These are phyloP conservation scores for Pyrrhopygopsis socrates DNA, from an alignment of 2,888 invertebrate genomes.

Conservation along the genomic window DNA sequence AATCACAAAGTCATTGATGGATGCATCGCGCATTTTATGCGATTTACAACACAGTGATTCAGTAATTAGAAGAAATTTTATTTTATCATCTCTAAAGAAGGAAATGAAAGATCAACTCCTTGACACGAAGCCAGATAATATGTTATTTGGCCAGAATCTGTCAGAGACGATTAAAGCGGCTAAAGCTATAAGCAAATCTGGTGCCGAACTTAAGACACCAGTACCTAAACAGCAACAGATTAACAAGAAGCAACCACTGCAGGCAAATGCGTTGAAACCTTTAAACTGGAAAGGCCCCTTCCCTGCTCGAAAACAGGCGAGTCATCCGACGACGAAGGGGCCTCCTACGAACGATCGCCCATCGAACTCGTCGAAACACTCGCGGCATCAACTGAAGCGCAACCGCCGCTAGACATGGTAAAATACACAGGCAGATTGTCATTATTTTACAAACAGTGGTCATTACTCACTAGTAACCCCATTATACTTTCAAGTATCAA, in stretches of 20 bases:
- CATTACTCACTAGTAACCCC: conserved; percentile 39
- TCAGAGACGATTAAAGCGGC: neutral
- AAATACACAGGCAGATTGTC: conserved; percentile 51
- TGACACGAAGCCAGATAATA: no score
- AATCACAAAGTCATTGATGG: neutral
- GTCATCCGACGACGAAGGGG: neutral
- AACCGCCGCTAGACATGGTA: conserved; percentile 9
- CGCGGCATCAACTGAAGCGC: neutral
- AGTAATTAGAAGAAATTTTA: neutral
- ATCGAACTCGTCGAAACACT: conserved; percentile 13
- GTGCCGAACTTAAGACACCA: neutral
- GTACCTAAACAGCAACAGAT: neutral
- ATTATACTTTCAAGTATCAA: neutral
- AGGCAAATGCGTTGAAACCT: neutral
- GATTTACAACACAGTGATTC: neutral
- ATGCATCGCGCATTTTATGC: neutral
- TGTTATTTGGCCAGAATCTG: neutral
- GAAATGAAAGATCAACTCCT: neutral
- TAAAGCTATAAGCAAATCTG: neutral
- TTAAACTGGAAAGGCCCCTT: neutral
- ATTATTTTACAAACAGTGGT: conserved; percentile 37
- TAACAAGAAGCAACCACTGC: neutral
- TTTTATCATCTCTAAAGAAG: neutral
- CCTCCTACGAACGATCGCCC: neutral
- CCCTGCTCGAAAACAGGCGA: neutral